Percentiles rank a stretch among this genome's conserved stretches.
Evolutionary conservation across 2,797 vertebrate species (phyloP).

Genomic region (Mormyrops attenuatus): DNA sequence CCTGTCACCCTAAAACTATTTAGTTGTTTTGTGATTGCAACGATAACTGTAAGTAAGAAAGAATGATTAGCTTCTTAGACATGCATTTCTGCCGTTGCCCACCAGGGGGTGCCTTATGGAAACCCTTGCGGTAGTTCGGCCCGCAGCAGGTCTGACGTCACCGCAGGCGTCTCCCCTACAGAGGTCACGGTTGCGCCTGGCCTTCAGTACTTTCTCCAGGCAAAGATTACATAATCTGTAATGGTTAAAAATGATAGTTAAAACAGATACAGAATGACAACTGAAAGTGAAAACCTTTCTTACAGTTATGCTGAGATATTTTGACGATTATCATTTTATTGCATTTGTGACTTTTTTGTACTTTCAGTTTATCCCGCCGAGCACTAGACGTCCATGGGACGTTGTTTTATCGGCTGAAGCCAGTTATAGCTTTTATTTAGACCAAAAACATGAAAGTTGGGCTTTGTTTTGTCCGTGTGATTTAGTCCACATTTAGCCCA

Average conservation of each 20-base stretch:
- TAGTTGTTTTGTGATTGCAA: not conserved
- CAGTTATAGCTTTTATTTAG: not conserved
- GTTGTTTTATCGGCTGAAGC: not conserved
- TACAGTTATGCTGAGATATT: not conserved
- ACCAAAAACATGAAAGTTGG: not conserved
- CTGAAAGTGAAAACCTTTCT: not conserved
- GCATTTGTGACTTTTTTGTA: not conserved
- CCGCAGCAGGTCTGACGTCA: not conserved
- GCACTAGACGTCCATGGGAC: not conserved
- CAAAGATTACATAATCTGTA: conserved; percentile 38
- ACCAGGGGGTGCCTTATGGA: not conserved
- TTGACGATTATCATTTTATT: not conserved
- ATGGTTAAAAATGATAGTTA: not conserved
- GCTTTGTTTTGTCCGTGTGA: not conserved
- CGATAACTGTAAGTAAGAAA: not conserved
- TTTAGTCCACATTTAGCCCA: not conserved
- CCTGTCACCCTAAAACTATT: not conserved
- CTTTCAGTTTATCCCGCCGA: not conserved
- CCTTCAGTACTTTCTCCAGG: conserved; percentile 6
- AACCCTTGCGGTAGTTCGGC: too few relatives aligned
- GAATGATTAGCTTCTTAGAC: not conserved
- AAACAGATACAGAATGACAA: not conserved
- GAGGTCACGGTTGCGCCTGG: conserved; percentile 28
- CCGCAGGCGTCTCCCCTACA: conserved; percentile 22
- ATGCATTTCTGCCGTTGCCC: not conserved